A percentile compares a stretch with the other conserved stretches of the same genome.
Evolutionary conservation across 2,888 invertebrate genomes (phyloP).

Genomic region (Halictus ligatus): DNA sequence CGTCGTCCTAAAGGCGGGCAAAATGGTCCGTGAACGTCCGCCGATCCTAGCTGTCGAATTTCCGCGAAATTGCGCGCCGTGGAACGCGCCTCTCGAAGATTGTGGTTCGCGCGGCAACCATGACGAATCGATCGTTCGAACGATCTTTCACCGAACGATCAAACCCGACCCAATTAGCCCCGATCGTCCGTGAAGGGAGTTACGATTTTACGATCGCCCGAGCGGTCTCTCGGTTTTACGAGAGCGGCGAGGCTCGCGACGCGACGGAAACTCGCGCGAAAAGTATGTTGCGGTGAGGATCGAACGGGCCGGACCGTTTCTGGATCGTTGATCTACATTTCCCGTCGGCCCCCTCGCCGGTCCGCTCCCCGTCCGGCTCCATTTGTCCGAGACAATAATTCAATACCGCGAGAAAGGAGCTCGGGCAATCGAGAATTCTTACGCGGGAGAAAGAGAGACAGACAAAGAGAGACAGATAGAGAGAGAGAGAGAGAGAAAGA

Average conservation of each 20-base stretch:
- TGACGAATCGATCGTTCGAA: slow-evolving; percentile 9
- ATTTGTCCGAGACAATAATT: background rate
- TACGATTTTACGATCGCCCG: slow-evolving; percentile 47
- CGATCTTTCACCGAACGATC: slow-evolving; percentile 47
- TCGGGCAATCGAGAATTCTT: background rate
- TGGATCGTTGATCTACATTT: slow-evolving; percentile 47
- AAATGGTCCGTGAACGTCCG: too few relatives aligned
- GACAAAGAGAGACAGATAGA: too few relatives aligned
- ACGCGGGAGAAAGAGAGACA: background rate
- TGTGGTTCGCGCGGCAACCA: background rate
- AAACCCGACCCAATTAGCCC: slow-evolving; percentile 60
- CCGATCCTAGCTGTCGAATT: background rate
- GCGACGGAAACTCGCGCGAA: slow-evolving; percentile 1
- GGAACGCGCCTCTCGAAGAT: background rate
- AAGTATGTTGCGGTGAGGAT: slow-evolving; percentile 24
- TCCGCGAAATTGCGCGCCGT: background rate
- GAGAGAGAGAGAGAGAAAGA: too few relatives aligned
- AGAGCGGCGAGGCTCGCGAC: background rate
- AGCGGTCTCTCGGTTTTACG: slow-evolving; percentile 40
- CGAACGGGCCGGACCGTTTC: slow-evolving; percentile 7
- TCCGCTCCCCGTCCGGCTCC: background rate
- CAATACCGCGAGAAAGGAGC: background rate
- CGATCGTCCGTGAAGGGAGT: slow-evolving; percentile 56
- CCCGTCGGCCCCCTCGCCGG: background rate
- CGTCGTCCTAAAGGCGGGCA: too few relatives aligned